These are phyloP conservation scores for Drosophila sechellia DNA, from an alignment of 1,140 invertebrate genomes.

Conservation along the genomic window DNA sequence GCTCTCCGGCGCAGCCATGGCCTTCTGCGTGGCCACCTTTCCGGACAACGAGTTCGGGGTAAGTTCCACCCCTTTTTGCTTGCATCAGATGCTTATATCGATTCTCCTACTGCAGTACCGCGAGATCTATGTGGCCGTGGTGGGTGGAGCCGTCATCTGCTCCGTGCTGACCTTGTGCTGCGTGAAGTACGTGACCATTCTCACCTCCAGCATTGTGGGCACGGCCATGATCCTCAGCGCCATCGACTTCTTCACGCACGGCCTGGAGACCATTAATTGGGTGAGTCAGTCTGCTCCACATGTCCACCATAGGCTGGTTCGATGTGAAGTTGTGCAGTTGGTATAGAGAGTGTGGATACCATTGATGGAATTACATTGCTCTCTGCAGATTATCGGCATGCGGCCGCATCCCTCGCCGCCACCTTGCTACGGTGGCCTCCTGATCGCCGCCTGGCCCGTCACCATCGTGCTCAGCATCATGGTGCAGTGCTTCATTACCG, in stretches of 20 bases:
- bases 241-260: constrained; percentile 82
- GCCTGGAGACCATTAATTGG: constrained; percentile 80
- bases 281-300: constrained; percentile 34
- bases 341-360: too few species aligned
- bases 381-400: constrained; percentile 72
- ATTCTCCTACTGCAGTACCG: constrained; percentile 51
- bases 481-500: constrained; percentile 84
- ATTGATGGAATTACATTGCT: too few species aligned
- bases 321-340: too few species aligned
- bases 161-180: constrained; percentile 80
- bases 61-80: constrained; percentile 25
- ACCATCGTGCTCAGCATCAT: constrained; percentile 81
- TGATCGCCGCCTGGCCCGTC: constrained; percentile 81
- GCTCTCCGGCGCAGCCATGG: constrained; percentile 79
- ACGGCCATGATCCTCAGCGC: constrained; percentile 82
- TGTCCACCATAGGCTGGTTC: too few species aligned
- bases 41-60: constrained; percentile 84
- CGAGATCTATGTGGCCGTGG: constrained; percentile 80
- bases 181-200: constrained; percentile 82
- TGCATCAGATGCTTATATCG: neutral
- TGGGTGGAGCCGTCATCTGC: constrained; percentile 82
- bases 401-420: constrained; percentile 79
- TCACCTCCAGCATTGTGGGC: constrained; percentile 82
- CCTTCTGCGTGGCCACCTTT: constrained; percentile 82
- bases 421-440: constrained; percentile 80